Base-by-base conservation (phyloP, 1,140 invertebrate species). In the Bombus superbus region DNA sequence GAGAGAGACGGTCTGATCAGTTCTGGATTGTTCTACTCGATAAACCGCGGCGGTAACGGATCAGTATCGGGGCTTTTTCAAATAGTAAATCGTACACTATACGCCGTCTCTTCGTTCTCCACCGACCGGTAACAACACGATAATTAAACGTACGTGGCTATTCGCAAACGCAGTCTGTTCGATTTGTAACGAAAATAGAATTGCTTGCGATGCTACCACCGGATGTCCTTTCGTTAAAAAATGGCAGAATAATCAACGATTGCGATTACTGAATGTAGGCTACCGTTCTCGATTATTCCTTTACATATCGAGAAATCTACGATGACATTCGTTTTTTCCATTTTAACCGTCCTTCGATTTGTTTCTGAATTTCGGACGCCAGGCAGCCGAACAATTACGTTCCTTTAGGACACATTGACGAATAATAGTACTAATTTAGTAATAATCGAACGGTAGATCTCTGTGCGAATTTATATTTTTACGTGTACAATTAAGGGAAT, bases 91-190 rank as follows among this genome's bases (percentile, higher is more conserved):
- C 35, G 57, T 18, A 38, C 38, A n/a, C 53, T 57, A 22, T 15
- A 28, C 25, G 38, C 25, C 25, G 5, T 28, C n/a, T 5, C 15
- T 11, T 59, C 64, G n/a, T 35, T 66, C 64, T 35, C 64, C 40
- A 59, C 40, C 22, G 28, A 11, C n/a, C 22, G 42, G 22, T 42
- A 82, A 74, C 57, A 25, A 77, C 18, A 10, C 18, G n/a, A 59
- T 47, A 69, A 85, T 85, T 85, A 59, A 80, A 80, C 35, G 32
- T 25, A 62, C 47, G 13, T 42, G 32, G 47, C 38, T 40, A 35
- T 38, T 44, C 22, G 28, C 38, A 59, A 8, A 13, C 13, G 38
- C 25, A 15, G 57, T 71, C 13, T n/a, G 40, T 73, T 35, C 35
- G 35, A 22, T 15, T n/a, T 8, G 22, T 22, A 53, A 69, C 35